These are phyloP conservation scores for Falco biarmicus DNA, from an alignment of 2,797 vertebrate species.

Conservation along the genomic window DNA sequence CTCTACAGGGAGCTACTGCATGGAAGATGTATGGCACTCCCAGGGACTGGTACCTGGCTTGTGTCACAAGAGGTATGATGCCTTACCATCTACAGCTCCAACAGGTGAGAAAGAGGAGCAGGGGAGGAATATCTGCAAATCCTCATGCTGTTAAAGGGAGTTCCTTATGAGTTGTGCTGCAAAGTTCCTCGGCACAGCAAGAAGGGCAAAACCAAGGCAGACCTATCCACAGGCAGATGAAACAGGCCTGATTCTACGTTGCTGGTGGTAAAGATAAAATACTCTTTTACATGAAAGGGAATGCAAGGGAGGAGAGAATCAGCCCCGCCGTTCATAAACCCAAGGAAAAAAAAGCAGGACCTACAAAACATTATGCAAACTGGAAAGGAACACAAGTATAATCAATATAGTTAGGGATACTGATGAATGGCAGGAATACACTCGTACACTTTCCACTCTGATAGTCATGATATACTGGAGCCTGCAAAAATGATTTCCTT, in stretches of 20 bases:
- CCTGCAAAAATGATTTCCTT: conserved; percentile 4
- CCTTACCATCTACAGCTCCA: neutral
- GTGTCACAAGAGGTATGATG: rapidly evolving
- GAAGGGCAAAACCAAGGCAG: neutral
- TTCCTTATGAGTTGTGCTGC: neutral
- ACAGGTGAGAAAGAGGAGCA: neutral
- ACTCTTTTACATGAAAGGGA: neutral
- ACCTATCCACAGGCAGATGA: neutral
- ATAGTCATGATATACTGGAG: neutral
- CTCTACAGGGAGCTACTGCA: neutral
- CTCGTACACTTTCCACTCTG: neutral
- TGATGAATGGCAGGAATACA: neutral
- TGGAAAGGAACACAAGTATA: neutral
- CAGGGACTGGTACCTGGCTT: neutral
- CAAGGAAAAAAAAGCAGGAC: neutral
- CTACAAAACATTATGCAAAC: neutral
- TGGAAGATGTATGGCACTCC: neutral
- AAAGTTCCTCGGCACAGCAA: neutral
- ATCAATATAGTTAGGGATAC: conserved; percentile 4
- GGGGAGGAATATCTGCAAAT: neutral
- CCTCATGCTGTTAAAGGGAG: neutral
- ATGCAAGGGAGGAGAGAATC: neutral
- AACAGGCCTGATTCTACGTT: neutral
- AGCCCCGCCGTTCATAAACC: neutral
- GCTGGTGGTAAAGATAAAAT: neutral